Conservation (phyloP, 2,888 invertebrate species). For the Eurois occulta region DNA sequence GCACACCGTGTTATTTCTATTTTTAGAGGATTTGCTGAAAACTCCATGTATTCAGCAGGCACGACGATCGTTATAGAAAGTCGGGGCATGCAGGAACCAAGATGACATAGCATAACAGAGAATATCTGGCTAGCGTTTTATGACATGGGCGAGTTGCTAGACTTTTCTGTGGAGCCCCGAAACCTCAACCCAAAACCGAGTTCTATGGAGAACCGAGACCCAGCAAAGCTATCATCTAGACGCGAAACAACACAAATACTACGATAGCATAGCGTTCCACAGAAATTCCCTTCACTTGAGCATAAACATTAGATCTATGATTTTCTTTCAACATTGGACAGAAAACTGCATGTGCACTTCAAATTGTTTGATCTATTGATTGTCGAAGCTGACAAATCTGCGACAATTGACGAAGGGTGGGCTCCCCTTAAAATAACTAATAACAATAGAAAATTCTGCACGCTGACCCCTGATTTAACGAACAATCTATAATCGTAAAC, state of each 20-base stretch:
- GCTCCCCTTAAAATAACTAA: conserved; percentile 16
- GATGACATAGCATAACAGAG: too few species aligned
- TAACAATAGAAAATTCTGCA: conserved; percentile 23
- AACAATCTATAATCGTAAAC: conserved; percentile 39
- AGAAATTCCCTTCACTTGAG: neutral
- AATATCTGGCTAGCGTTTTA: too few species aligned
- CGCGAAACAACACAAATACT: neutral
- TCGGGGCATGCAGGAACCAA: too few species aligned
- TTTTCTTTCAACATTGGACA: neutral
- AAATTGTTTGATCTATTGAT: conserved; percentile 47
- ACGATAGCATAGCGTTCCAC: neutral
- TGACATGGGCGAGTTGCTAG: too few species aligned
- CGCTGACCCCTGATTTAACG: conserved; percentile 49
- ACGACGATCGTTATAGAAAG: too few species aligned
- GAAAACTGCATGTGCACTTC: conserved; percentile 16
- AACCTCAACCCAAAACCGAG: neutral
- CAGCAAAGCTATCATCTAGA: neutral
- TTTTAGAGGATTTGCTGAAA: too few species aligned
- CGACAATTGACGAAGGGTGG: conserved; percentile 39
- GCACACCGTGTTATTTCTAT: too few species aligned
- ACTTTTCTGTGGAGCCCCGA: too few species aligned
- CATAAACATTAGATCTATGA: neutral
- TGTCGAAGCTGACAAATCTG: conserved; percentile 46
- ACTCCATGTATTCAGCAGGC: too few species aligned
- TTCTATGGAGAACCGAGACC: too few species aligned